These are phyloP conservation scores for Propithecus deckenii DNA, from an alignment of 2,797 vertebrate species.

Conservation along the genomic window DNA sequence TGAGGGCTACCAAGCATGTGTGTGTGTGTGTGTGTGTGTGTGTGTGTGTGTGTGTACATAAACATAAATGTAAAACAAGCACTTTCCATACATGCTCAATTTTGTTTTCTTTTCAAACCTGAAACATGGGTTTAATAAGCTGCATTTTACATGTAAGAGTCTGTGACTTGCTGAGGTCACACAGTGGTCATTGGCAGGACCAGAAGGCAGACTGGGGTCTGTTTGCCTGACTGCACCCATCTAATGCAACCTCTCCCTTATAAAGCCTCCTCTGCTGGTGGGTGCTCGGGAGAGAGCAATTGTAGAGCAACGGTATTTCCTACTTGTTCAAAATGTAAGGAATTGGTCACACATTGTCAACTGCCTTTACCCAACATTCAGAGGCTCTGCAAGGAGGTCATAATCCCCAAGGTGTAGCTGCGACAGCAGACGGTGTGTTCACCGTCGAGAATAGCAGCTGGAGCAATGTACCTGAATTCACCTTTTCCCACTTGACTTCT, in stretches of 20 bases:
- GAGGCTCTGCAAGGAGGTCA: not conserved
- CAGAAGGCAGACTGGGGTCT: not conserved
- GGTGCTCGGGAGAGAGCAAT: not conserved
- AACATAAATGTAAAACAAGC: not conserved
- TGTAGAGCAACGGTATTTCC: not conserved
- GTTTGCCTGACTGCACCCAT: no score
- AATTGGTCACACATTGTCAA: not conserved
- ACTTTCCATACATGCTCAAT: not conserved
- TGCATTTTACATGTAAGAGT: not conserved
- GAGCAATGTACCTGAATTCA: not conserved
- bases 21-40: not conserved
- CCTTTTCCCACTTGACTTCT: not conserved
- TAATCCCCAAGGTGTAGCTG: fast-evolving
- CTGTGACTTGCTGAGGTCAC: not conserved
- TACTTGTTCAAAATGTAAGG: not conserved
- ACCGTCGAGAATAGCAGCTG: not conserved
- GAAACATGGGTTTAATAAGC: not conserved
- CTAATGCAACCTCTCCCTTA: not conserved
- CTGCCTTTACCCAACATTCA: not conserved
- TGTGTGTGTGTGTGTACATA: not conserved
- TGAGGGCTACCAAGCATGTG: not conserved
- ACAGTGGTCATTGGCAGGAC: not conserved
- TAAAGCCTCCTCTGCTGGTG: not conserved
- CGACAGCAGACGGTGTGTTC: fast-evolving
- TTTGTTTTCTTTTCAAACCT: not conserved